Conservation (phyloP, 2,888 invertebrate species). For the Iphiclides podalirius region DNA sequence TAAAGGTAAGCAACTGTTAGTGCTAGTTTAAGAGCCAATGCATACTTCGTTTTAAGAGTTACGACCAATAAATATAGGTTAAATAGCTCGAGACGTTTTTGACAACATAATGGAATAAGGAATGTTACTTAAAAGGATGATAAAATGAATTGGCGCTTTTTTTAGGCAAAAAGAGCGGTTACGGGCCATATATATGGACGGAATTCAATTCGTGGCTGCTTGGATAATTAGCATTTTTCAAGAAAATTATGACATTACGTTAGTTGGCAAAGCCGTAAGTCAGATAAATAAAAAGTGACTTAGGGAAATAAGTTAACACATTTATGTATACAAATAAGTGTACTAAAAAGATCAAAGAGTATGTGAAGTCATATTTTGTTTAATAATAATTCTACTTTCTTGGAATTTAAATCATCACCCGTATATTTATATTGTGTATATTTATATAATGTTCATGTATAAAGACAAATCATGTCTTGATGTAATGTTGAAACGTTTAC, state of each 20-base stretch:
- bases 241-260: slow-evolving; percentile 19
- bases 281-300: not conserved
- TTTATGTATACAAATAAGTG: no score
- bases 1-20: not conserved
- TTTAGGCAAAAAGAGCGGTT: slow-evolving; percentile 5
- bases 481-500: no score
- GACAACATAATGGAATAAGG: not conserved
- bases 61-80: not conserved
- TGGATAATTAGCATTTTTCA: slow-evolving; percentile 5
- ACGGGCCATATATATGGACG: not conserved
- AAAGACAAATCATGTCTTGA: no score
- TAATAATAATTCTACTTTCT: no score
- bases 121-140: slow-evolving; percentile 1
- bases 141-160: slow-evolving; percentile 7
- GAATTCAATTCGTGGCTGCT: not conserved
- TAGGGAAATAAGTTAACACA: not conserved
- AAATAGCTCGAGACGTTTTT: not conserved
- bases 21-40: not conserved
- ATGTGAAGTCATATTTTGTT: no score
- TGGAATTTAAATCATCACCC: no score
- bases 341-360: no score
- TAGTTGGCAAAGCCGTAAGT: not conserved
- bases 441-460: no score
- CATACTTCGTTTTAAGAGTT: not conserved
- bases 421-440: no score